phyloP scores from a whole-genome alignment of 2,113 vertebrate genomes.

The Riparia riparia region DNA sequence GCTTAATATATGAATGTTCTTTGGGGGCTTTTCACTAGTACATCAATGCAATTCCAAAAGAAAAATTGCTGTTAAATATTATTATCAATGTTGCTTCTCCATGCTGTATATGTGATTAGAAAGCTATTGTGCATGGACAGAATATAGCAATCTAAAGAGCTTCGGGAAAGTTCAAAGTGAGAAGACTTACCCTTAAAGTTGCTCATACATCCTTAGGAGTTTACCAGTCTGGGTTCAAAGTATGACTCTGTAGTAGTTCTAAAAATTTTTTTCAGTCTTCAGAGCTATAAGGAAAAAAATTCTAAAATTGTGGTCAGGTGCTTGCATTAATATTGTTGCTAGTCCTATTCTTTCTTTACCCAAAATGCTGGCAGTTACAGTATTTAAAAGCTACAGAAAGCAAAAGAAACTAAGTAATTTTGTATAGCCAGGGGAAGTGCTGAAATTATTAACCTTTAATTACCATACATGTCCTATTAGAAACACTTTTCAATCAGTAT shows the following conservation, averaged over 20 bases:
- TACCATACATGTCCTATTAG: neutral
- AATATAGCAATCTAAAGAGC: neutral
- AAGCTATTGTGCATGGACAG: neutral
- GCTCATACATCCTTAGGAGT: neutral
- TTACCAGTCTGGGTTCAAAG: neutral
- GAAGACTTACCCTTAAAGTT: neutral
- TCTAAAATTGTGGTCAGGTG: neutral
- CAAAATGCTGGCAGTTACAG: neutral
- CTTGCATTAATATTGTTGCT: neutral
- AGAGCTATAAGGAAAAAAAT: neutral
- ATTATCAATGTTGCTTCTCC: neutral
- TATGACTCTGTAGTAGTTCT: neutral
- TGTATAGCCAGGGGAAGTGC: neutral
- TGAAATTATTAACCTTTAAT: neutral
- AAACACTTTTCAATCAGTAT: neutral
- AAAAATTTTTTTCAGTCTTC: neutral
- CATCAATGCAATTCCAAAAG: neutral
- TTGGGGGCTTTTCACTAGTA: neutral
- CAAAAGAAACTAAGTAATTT: neutral
- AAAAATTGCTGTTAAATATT: neutral
- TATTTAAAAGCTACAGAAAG: neutral
- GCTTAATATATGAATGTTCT: neutral
- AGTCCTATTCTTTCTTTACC: neutral
- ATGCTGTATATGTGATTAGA: neutral
- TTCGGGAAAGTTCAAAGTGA: neutral